Conservation (phyloP, 2,797 vertebrate genomes). For the Amazona ochrocephala region DNA sequence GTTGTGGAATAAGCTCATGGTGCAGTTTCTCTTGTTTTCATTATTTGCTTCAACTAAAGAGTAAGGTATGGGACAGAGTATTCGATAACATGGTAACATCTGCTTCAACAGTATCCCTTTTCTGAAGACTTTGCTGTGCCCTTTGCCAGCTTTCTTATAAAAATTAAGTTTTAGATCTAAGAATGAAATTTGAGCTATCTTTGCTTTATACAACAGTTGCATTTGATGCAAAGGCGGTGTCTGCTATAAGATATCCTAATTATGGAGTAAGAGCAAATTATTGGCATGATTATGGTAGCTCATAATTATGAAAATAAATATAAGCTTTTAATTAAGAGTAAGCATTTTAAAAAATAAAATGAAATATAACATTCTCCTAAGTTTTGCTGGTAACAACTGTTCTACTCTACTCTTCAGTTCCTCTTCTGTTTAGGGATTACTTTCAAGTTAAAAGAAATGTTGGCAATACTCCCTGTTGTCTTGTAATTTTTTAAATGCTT, state of each 20-base stretch:
- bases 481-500: background rate
- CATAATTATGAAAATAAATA: background rate
- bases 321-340: background rate
- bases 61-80: background rate
- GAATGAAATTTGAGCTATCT: background rate
- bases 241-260: background rate
- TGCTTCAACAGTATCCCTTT: background rate
- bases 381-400: background rate
- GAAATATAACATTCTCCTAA: background rate
- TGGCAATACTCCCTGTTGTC: background rate
- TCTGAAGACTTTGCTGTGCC: background rate
- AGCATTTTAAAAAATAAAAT: background rate
- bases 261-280: background rate
- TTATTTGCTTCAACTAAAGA: background rate
- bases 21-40: background rate
- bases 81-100: background rate
- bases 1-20: background rate
- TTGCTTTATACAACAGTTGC: background rate
- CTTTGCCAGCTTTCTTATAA: background rate
- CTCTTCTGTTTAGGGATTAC: background rate
- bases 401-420: background rate
- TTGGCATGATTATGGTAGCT: background rate
- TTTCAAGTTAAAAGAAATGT: background rate
- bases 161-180: background rate
- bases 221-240: background rate